A percentile compares a stretch with the other conserved stretches of the same genome.
Evolutionary conservation across 2,113 vertebrate genomes (phyloP).

Genomic region (Erythrocercus mccallii): DNA sequence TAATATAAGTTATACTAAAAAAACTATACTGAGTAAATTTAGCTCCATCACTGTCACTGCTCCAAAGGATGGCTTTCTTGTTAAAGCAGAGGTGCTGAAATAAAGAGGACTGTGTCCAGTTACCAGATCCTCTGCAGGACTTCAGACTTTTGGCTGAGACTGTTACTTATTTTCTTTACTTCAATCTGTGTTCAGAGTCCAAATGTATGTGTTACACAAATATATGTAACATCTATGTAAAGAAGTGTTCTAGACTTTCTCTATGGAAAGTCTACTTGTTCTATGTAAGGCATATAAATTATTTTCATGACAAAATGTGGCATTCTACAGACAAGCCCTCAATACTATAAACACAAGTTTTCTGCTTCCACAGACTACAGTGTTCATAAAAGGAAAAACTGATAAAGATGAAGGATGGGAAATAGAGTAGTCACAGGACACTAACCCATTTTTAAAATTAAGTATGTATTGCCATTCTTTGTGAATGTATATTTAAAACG

Average conservation of each 20-base stretch:
- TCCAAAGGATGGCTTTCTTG: neutral
- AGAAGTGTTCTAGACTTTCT: neutral
- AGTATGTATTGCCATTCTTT: neutral
- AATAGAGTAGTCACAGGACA: neutral
- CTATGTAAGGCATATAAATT: neutral
- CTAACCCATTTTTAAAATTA: neutral
- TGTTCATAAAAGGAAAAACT: neutral
- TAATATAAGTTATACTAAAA: neutral
- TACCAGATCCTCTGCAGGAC: neutral
- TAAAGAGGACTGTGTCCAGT: neutral
- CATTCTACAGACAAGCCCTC: fast-evolving
- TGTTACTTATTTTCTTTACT: neutral
- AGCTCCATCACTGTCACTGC: neutral
- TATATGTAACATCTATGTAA: neutral
- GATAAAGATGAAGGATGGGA: neutral
- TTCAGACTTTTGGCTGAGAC: neutral
- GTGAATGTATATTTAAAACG: neutral
- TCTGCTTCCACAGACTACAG: neutral
- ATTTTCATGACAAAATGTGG: neutral
- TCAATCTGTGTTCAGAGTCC: neutral
- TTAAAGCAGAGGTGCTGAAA: neutral
- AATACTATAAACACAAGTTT: neutral
- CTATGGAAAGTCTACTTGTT: neutral
- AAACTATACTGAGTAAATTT: neutral
- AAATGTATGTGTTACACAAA: neutral